Percentiles rank a stretch among this genome's conserved stretches.
Conservation (phyloP, 2,797 vertebrate species). For the Brachymystax lenok region DNA sequence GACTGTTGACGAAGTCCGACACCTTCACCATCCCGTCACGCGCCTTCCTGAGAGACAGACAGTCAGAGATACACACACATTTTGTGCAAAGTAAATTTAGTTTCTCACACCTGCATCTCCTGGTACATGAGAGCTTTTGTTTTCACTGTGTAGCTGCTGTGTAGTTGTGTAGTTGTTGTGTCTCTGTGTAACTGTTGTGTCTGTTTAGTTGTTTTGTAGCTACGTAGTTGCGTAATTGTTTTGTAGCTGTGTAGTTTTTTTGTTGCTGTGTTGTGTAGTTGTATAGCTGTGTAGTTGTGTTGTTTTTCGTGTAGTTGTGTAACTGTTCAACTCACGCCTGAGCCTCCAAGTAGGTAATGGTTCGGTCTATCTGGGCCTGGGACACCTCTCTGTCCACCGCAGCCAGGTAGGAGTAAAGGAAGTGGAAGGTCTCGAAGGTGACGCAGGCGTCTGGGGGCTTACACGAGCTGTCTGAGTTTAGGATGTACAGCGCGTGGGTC, state of each 20-base stretch:
- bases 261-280: background rate
- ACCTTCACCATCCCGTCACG: constrained; percentile 29
- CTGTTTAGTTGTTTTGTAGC: too few relatives aligned
- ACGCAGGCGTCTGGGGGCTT: constrained; percentile 54
- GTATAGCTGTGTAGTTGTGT: background rate
- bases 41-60: background rate
- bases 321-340: constrained; percentile 62
- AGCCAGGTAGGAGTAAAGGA: constrained; percentile 26
- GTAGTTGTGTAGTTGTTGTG: background rate
- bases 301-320: background rate
- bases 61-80: constrained; percentile 15
- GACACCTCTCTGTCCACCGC: constrained; percentile 22
- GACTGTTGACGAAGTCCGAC: constrained; percentile 41
- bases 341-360: constrained; percentile 68
- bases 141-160: background rate
- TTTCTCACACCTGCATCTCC: background rate
- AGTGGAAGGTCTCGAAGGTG: constrained; percentile 66
- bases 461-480: constrained; percentile 54
- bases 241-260: too few relatives aligned
- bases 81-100: background rate
- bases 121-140: background rate
- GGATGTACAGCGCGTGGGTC: constrained; percentile 66
- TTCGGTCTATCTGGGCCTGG: constrained; percentile 58
- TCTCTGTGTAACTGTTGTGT: too few relatives aligned
- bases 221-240: too few relatives aligned